Percentiles rank a stretch among this genome's conserved stretches.
Conservation (phyloP, 64 coral and sea anemone species). For the Platygyra sinensis region DNA sequence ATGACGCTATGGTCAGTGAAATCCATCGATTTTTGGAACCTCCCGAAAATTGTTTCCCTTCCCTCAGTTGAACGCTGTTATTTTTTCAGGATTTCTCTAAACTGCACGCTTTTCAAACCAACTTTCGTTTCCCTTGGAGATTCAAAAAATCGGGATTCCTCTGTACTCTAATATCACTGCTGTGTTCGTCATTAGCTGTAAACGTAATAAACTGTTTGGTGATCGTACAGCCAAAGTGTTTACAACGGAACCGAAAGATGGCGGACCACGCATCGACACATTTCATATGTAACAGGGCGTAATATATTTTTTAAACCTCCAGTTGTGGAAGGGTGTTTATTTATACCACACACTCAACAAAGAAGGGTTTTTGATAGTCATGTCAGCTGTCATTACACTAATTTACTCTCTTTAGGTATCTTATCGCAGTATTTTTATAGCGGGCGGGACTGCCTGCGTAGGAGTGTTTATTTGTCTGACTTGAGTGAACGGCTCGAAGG, state of each 20-base stretch:
- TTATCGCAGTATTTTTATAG: background rate
- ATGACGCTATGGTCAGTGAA: too few species aligned
- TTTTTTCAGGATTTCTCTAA: too few species aligned
- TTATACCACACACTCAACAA: background rate
- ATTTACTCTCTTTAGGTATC: background rate
- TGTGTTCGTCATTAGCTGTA: too few species aligned
- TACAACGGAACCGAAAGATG: background rate
- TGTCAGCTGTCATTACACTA: background rate
- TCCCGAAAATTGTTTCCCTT: too few species aligned
- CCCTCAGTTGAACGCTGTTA: too few species aligned
- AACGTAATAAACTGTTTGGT: too few species aligned
- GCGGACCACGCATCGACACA: background rate
- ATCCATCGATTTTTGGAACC: too few species aligned
- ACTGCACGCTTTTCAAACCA: too few species aligned
- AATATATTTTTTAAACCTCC: background rate
- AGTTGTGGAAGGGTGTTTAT: background rate
- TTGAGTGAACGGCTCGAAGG: background rate
- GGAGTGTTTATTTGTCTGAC: background rate
- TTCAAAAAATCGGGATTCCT: too few species aligned
- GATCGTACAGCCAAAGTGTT: background rate
- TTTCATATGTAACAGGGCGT: background rate
- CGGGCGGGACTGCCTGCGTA: background rate
- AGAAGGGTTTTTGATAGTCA: background rate
- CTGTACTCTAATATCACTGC: too few species aligned
- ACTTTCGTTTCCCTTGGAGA: too few species aligned